Base-by-base conservation (phyloP, 2,888 invertebrate genomes). In the Bellardia bayeri region DNA sequence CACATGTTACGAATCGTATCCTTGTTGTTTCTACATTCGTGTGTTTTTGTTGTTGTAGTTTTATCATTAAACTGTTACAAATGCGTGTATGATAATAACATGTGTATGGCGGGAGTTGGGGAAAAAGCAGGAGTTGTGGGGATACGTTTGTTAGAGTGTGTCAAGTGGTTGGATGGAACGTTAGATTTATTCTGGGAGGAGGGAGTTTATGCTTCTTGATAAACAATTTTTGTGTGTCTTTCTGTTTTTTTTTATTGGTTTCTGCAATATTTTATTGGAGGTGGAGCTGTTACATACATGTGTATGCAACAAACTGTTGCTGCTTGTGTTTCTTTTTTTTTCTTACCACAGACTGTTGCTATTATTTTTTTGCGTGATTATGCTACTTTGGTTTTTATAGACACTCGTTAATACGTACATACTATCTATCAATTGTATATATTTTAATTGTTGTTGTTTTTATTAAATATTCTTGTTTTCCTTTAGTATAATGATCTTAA, bases 301-400 rank as follows among this genome's bases (percentile, higher is more conserved):
- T 76, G 58, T 66, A 56, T 84, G 75, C 87, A 87, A 82, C 85
- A 61, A 87, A 79, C 87, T 85, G 87, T 87, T 87, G 87, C 85
- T 84, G 45, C 58, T 68, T 61, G 13, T 40, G 37, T 11, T 33
- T 63, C 56, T 61, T 49, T 37, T 68, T 66, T 37, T 63, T 56
- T 51, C 56, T n/a, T 71, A 33, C 23, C 33, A 40, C 82, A 54
- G 13, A 56, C 33, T 75, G 54, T 40, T 82, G 74, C 74, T 74
- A 54, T 69, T 87, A 85, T 68, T 78, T 84, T 80, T 82, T 85
- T 87, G 74, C 82, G 71, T 87, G 85, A 87, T 87, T 87, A 82
- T 87, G 87, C 85, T 75, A 87, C 85, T 85, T 87, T 79, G 23
- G 45, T 42, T 84, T 86, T 74, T 45, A 33, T 61, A 61, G 66